Conservation (phyloP, 2,888 invertebrate species). For the Urechis unicinctus region DNA sequence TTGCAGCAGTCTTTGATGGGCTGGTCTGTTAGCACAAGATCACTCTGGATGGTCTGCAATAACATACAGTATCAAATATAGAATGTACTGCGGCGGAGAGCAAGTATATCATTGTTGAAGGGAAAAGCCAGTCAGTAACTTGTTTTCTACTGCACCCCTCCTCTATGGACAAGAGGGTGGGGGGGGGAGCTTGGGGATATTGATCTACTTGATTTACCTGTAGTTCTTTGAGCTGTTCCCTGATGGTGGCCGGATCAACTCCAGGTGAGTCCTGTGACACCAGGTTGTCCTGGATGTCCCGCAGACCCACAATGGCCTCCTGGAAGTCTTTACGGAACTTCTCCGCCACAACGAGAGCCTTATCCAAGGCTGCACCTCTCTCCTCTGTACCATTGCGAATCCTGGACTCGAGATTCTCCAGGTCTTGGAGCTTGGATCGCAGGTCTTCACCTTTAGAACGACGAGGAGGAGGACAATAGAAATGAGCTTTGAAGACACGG, state of each 20-base stretch:
- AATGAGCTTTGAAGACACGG: neutral
- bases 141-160: neutral
- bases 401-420: conserved; percentile 29
- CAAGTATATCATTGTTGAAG: neutral
- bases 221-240: conserved; percentile 46
- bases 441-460: conserved; percentile 40
- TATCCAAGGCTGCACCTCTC: conserved; percentile 30
- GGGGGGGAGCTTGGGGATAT: neutral
- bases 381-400: conserved; percentile 25
- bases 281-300: conserved; percentile 46
- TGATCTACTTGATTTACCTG: conserved; percentile 24
- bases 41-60: conserved; percentile 41
- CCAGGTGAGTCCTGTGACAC: conserved; percentile 45
- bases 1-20: conserved; percentile 33
- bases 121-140: neutral
- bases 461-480: too few species aligned
- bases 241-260: conserved; percentile 40
- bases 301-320: conserved; percentile 37
- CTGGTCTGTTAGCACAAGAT: conserved; percentile 29
- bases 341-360: conserved; percentile 34
- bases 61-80: neutral
- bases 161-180: neutral
- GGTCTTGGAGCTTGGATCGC: conserved; percentile 35
- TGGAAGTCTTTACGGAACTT: conserved; percentile 38
- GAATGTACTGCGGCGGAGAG: neutral